Conservation (phyloP, 2,888 invertebrate species). For the Lithophane semibrunnea region DNA sequence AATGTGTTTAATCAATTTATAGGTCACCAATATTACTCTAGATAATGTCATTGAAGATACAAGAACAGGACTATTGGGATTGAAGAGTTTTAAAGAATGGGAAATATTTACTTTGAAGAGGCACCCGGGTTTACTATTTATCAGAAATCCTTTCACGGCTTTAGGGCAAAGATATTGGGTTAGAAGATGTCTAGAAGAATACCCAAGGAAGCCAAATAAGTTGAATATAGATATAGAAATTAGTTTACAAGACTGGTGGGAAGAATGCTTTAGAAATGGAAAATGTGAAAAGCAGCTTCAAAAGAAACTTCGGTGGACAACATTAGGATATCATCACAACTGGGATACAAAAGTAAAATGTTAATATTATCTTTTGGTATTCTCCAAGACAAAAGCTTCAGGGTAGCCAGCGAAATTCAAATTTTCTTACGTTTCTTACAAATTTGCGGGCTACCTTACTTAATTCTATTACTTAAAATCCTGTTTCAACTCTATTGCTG, state of each 20-base stretch:
- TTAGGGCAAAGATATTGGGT: conserved; percentile 96
- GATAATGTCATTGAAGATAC: conserved; percentile 64
- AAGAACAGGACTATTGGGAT: conserved; percentile 76
- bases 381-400: background rate
- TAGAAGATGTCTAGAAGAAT: conserved; percentile 93
- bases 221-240: conserved; percentile 92
- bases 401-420: no score
- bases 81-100: conserved; percentile 89
- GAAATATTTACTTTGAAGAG: conserved; percentile 90
- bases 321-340: conserved; percentile 99
- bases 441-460: no score
- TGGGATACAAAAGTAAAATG: conserved; percentile 97
- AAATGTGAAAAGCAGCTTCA: conserved; percentile 79
- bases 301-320: conserved; percentile 96
- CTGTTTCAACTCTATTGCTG: background rate
- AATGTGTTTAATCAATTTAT: conserved; percentile 23
- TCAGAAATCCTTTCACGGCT: conserved; percentile 95
- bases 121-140: conserved; percentile 94
- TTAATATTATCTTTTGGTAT: conserved; percentile 55
- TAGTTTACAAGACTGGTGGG: conserved; percentile 91
- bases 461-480: background rate
- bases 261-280: conserved; percentile 86
- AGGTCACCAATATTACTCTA: conserved; percentile 49
- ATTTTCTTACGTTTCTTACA: no score
- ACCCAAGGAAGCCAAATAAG: conserved; percentile 93